phyloP scores from a whole-genome alignment of 2,113 vertebrate genomes.

The Dissostichus mawsoni region DNA sequence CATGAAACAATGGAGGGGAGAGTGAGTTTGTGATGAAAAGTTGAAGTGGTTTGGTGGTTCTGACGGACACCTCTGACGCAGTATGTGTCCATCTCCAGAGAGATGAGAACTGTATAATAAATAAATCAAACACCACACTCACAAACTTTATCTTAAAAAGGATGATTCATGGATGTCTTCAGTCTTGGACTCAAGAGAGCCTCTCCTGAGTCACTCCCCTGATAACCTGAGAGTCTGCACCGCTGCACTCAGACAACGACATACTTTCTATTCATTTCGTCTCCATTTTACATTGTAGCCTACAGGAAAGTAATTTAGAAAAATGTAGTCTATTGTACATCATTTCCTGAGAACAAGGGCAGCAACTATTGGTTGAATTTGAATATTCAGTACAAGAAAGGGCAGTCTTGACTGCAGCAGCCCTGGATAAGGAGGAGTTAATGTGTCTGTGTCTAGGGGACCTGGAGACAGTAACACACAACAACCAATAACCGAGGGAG shows the following conservation, averaged over 20 bases:
- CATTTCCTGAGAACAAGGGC: not conserved
- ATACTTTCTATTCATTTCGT: constrained; percentile 34
- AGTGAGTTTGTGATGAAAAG: constrained; percentile 28
- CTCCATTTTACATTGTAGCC: constrained; percentile 21
- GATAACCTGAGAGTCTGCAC: constrained; percentile 34
- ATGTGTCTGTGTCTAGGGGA: not conserved
- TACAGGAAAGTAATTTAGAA: not conserved
- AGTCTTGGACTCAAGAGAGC: constrained; percentile 28
- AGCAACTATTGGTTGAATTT: constrained; percentile 12
- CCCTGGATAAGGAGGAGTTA: not conserved
- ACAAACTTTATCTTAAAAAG: constrained; percentile 7
- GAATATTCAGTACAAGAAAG: not conserved
- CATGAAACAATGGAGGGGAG: constrained; percentile 30
- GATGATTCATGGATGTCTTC: constrained; percentile 51
- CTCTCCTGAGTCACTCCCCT: constrained; percentile 29
- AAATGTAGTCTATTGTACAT: not conserved
- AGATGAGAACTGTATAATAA: constrained; percentile 34
- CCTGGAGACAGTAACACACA: too few relatives aligned
- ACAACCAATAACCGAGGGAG: too few relatives aligned
- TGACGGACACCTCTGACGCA: constrained; percentile 51
- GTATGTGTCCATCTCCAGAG: constrained; percentile 39
- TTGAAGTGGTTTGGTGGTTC: constrained; percentile 42
- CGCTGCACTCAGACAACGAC: constrained; percentile 13
- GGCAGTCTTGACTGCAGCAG: constrained; percentile 18
- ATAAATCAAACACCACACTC: not conserved